Conservation (phyloP, 2,888 invertebrate genomes). For the Alviniconcha strummeri region DNA sequence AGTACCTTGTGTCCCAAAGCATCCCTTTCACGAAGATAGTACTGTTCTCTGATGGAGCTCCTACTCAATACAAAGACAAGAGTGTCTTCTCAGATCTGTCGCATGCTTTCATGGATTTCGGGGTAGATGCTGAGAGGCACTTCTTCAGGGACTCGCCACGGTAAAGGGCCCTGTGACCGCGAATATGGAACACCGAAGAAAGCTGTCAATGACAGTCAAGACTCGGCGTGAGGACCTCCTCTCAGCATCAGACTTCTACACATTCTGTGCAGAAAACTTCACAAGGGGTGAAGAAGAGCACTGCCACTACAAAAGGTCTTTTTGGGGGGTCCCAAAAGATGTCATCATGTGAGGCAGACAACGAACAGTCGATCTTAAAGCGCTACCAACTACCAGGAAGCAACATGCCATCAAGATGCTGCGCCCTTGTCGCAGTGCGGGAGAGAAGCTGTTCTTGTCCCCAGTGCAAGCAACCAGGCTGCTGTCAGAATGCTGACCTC, state of each 20-base stretch:
- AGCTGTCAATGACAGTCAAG: neutral
- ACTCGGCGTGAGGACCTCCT: neutral
- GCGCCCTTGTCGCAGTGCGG: too few species aligned
- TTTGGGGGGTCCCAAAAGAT: neutral
- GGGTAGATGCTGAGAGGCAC: neutral
- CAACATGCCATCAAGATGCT: too few species aligned
- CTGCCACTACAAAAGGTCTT: neutral
- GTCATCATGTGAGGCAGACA: neutral
- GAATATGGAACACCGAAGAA: conserved; percentile 8
- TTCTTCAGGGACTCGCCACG: conserved; percentile 2
- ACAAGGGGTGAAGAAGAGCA: neutral
- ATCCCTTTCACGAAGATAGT: too few species aligned
- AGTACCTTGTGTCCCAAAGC: too few species aligned
- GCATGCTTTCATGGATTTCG: too few species aligned
- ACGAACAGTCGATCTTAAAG: neutral
- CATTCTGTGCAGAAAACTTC: neutral
- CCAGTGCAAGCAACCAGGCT: too few species aligned
- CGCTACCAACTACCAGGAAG: neutral
- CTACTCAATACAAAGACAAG: too few species aligned
- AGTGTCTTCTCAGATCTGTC: too few species aligned
- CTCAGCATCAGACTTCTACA: neutral
- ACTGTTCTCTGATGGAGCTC: too few species aligned
- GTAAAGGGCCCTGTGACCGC: neutral
- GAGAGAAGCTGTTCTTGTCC: too few species aligned
- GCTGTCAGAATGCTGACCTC: too few species aligned